These are phyloP conservation scores for Papilio demoleus DNA, from an alignment of 2,888 invertebrate genomes.

Conservation along the genomic window DNA sequence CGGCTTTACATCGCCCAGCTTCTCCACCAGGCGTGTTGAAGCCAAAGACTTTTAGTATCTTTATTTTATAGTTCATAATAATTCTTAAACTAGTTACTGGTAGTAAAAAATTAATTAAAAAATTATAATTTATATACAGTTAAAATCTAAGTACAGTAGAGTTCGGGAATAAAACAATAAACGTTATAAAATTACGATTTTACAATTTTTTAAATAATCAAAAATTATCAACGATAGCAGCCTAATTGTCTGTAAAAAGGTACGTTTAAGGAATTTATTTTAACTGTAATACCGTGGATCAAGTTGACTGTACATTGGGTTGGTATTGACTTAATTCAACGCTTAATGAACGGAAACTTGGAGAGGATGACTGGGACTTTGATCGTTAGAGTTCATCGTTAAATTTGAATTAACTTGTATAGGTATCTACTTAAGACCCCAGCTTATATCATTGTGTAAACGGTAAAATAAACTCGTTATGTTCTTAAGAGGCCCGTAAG, in stretches of 20 bases:
- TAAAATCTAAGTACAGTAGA: too few relatives aligned
- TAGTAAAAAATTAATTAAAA: too few relatives aligned
- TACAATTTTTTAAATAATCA: too few relatives aligned
- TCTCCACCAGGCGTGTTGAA: too few relatives aligned
- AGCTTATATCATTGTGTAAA: slow-evolving; percentile 1
- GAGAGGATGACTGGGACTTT: slow-evolving; percentile 11
- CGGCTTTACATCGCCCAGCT: too few relatives aligned
- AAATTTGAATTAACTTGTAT: slow-evolving; percentile 6
- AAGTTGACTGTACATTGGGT: background rate
- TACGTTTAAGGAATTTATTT: background rate
- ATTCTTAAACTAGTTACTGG: too few relatives aligned
- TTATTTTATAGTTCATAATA: too few relatives aligned
- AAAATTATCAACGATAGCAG: background rate
- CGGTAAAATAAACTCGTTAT: slow-evolving; percentile 5
- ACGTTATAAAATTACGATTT: too few relatives aligned
- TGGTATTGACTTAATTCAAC: slow-evolving; percentile 22
- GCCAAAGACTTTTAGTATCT: too few relatives aligned
- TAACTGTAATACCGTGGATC: background rate
- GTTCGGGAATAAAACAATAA: too few relatives aligned
- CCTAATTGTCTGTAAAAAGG: background rate
- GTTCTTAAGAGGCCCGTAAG: background rate
- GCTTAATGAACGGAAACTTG: slow-evolving; percentile 22
- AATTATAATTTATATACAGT: too few relatives aligned
- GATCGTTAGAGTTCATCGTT: slow-evolving; percentile 10
- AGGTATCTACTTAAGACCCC: slow-evolving; percentile 5